Evolutionary conservation across 2,113 vertebrate species (phyloP).

Genomic region (Australoheros scitulus): DNA sequence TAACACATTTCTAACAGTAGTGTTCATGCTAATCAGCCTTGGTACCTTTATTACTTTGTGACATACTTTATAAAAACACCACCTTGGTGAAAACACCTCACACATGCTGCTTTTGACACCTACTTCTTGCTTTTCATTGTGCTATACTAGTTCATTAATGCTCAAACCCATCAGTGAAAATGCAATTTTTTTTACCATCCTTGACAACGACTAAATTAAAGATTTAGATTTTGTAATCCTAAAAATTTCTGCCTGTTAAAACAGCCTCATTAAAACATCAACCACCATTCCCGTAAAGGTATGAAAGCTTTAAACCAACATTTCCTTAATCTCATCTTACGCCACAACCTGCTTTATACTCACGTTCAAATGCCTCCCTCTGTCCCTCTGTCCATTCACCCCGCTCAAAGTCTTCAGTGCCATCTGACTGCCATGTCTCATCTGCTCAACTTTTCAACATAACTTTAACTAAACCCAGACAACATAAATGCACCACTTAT

Average conservation of each 20-base stretch:
- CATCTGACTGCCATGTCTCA: not conserved
- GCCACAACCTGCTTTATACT: not conserved
- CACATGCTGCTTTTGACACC: not conserved
- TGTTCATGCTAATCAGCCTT: not conserved
- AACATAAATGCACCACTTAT: not conserved
- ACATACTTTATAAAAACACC: not conserved
- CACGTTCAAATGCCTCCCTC: not conserved
- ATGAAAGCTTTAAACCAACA: not conserved
- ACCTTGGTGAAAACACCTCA: not conserved
- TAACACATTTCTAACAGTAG: not conserved
- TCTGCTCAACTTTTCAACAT: not conserved
- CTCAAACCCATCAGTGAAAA: not conserved
- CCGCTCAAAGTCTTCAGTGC: not conserved
- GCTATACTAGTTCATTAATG: not conserved
- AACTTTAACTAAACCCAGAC: not conserved
- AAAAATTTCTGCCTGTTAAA: not conserved
- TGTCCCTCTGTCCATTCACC: not conserved
- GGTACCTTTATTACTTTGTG: not conserved
- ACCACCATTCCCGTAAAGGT: not conserved
- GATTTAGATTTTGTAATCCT: not conserved
- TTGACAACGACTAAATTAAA: not conserved
- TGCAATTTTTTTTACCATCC: not conserved
- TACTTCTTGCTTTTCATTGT: not conserved
- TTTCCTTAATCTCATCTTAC: not conserved
- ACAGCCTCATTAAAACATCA: not conserved